phyloP scores from a whole-genome alignment of 2,888 invertebrate species.

The Dinocampus coccinellae region DNA sequence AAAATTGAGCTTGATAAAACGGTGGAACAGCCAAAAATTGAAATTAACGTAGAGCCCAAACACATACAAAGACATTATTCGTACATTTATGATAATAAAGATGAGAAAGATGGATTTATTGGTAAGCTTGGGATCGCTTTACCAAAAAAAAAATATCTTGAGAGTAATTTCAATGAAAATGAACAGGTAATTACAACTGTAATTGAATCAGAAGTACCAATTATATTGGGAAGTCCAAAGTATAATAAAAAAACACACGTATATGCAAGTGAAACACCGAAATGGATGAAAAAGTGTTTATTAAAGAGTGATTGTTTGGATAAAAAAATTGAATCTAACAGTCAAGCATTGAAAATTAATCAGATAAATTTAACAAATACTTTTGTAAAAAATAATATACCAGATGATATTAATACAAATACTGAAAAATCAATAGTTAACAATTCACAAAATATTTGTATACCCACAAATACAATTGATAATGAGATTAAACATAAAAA shows the following conservation, averaged over 20 bases:
- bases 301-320: conserved; percentile 48
- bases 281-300: conserved; percentile 63
- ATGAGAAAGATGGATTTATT: conserved; percentile 44
- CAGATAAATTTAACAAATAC: conserved; percentile 35
- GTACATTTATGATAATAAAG: conserved; percentile 62
- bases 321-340: conserved; percentile 40
- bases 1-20: conserved; percentile 31
- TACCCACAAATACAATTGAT: conserved; percentile 30
- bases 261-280: conserved; percentile 60
- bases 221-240: conserved; percentile 58
- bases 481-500: conserved; percentile 47
- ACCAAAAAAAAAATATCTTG: conserved; percentile 60
- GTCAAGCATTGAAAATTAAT: conserved; percentile 37
- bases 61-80: conserved; percentile 64
- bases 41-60: conserved; percentile 45
- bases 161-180: conserved; percentile 64
- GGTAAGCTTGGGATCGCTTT: conserved; percentile 53
- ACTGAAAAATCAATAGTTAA: conserved; percentile 25
- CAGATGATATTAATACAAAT: conserved; percentile 41
- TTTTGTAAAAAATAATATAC: conserved; percentile 45
- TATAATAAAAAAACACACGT: conserved; percentile 58
- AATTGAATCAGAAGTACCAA: conserved; percentile 62
- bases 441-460: conserved; percentile 30
- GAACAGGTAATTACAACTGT: conserved; percentile 65
- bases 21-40: background rate